Percentiles rank a stretch among this genome's conserved stretches.
Evolutionary conservation across 2,888 invertebrate genomes (phyloP).

Genomic region (Isotomurus palustris): DNA sequence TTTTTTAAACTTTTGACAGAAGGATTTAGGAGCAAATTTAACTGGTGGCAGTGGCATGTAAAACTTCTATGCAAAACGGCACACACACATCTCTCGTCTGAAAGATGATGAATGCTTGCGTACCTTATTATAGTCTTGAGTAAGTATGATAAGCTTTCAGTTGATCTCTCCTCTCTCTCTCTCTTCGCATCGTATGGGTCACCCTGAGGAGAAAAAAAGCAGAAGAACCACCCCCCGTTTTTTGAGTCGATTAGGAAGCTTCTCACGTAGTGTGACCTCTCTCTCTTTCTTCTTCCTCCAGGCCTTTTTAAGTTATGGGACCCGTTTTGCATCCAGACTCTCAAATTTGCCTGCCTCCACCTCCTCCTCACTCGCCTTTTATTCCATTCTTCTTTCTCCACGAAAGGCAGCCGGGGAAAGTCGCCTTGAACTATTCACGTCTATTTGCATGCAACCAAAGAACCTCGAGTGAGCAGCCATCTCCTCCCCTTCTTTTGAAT

Average conservation of each 20-base stretch:
- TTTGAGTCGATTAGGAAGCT: conserved; percentile 40
- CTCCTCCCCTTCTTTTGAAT: conserved; percentile 25
- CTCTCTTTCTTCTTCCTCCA: conserved; percentile 31
- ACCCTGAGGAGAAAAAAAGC: too few relatives aligned
- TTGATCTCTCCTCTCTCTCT: neutral
- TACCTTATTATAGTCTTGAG: too few relatives aligned
- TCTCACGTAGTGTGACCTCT: conserved; percentile 43
- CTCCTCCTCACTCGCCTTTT: neutral
- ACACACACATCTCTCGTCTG: too few relatives aligned
- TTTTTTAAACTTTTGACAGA: too few relatives aligned
- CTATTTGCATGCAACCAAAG: neutral
- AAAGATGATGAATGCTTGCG: too few relatives aligned
- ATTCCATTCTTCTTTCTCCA: neutral
- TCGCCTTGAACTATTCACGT: neutral
- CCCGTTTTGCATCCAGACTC: conserved; percentile 39
- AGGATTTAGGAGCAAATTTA: too few relatives aligned
- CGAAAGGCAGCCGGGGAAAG: neutral
- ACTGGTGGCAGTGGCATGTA: too few relatives aligned
- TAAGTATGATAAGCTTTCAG: neutral
- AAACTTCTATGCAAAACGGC: too few relatives aligned
- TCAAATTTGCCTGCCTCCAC: conserved; percentile 35
- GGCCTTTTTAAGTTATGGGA: conserved; percentile 38
- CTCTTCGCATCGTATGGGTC: too few relatives aligned
- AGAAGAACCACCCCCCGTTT: neutral
- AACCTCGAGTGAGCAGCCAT: neutral